These are phyloP conservation scores for Microcebus griseorufus DNA, from an alignment of 2,113 vertebrate species.

Conservation along the genomic window DNA sequence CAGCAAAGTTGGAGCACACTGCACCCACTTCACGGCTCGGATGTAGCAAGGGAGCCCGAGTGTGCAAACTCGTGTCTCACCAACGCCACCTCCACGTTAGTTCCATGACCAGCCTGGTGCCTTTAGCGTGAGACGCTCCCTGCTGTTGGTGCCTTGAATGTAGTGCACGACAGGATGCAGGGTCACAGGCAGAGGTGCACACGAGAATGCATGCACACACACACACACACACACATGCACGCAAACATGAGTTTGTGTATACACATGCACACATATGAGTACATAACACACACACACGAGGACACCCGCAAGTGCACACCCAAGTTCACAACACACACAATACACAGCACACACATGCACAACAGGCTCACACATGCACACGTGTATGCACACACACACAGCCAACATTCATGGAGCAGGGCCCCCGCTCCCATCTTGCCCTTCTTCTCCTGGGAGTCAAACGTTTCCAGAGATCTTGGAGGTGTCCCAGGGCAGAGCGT, in stretches of 20 bases:
- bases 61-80: accelerated
- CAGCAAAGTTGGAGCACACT: no score
- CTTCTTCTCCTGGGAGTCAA: no score
- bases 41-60: accelerated
- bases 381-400: no score
- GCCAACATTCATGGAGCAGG: accelerated
- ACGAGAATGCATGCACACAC: no score
- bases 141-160: accelerated
- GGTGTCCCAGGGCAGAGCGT: no score
- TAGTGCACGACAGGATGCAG: accelerated
- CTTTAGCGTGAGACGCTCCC: neutral
- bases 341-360: neutral
- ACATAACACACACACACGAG: neutral
- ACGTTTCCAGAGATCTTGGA: accelerated
- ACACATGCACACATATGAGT: neutral
- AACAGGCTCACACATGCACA: neutral
- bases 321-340: neutral
- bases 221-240: neutral
- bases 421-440: neutral
- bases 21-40: neutral
- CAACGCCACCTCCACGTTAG: neutral
- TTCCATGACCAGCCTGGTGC: neutral
- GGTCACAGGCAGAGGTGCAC: accelerated
- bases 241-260: no score
- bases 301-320: no score